A percentile compares a stretch with the other conserved stretches of the same genome.
Conservation (phyloP, 2,113 vertebrate species). For the Marcusenius ussheri region DNA sequence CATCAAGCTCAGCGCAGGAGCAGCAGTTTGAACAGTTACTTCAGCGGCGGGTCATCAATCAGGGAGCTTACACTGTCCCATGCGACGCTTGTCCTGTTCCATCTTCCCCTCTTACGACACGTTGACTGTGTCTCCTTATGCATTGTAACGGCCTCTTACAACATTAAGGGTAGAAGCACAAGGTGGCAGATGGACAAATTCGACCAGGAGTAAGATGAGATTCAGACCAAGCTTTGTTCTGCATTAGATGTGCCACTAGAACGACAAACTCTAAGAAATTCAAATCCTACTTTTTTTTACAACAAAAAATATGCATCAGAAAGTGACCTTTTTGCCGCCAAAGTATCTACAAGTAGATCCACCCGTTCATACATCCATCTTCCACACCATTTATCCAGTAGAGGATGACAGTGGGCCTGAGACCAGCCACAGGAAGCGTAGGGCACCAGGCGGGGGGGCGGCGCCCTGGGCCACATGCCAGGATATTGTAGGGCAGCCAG, state of each 20-base stretch:
- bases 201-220: background rate
- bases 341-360: background rate
- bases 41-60: constrained; percentile 10
- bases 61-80: constrained; percentile 22
- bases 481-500: background rate
- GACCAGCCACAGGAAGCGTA: background rate
- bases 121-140: constrained; percentile 27
- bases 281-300: background rate
- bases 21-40: background rate
- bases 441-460: background rate
- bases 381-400: background rate
- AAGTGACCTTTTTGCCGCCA: background rate
- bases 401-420: background rate
- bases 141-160: constrained; percentile 28
- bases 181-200: background rate
- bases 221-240: too few species aligned
- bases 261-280: background rate
- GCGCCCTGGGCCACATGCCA: background rate
- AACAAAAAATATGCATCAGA: background rate
- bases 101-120: constrained; percentile 15
- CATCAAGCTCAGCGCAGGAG: background rate
- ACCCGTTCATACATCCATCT: background rate
- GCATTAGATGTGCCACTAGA: too few species aligned
- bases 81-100: constrained; percentile 20
- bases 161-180: constrained; percentile 17